Percentiles rank a stretch among this genome's conserved stretches.
phyloP scores from a whole-genome alignment of 2,113 vertebrate genomes.

The Psilopsiagon aurifrons region DNA sequence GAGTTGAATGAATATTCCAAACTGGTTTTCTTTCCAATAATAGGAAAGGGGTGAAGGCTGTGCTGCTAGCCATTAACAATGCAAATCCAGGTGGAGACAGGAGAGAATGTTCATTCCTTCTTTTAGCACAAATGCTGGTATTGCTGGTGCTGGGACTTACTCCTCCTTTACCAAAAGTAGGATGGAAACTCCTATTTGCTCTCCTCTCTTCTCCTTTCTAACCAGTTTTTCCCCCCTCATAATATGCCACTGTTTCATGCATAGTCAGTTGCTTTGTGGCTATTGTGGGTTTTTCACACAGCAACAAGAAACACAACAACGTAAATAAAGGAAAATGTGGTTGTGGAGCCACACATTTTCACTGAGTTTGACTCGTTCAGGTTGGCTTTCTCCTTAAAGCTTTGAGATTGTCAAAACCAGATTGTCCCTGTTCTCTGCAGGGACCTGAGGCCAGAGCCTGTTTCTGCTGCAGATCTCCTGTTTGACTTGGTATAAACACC shows the following conservation, averaged over 20 bases:
- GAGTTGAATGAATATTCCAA: background rate
- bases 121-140: background rate
- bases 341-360: background rate
- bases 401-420: background rate
- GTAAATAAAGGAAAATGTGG: slow-evolving; percentile 16
- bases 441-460: background rate
- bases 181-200: background rate
- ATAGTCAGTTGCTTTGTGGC: background rate
- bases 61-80: background rate
- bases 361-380: background rate
- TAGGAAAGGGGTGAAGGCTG: background rate
- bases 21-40: background rate
- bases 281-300: background rate
- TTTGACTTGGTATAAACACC: background rate
- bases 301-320: slow-evolving; percentile 5
- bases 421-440: background rate
- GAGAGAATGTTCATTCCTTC: background rate
- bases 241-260: background rate
- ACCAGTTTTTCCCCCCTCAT: too few species aligned
- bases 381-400: background rate
- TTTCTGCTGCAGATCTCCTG: fast-evolving
- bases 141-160: background rate
- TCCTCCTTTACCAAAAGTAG: background rate
- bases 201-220: background rate
- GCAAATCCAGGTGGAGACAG: background rate